Conservation (phyloP, 1,140 invertebrate genomes). For the Bactericera cockerelli region DNA sequence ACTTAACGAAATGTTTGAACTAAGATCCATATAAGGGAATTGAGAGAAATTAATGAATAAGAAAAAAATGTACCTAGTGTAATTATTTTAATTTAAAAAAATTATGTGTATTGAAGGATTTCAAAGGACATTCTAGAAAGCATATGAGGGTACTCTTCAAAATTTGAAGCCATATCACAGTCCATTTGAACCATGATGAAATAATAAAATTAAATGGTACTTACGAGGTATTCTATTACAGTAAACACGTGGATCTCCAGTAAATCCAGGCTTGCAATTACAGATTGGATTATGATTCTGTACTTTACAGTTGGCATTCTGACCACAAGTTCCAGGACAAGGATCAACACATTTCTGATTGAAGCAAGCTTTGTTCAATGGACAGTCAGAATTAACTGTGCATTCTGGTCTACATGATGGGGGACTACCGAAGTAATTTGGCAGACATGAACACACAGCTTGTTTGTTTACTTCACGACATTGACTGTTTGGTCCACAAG, state of each 20-base stretch:
- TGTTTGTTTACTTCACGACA: conserved; percentile 44
- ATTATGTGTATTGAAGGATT: too few relatives aligned
- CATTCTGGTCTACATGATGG: conserved; percentile 47
- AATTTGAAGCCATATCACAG: too few relatives aligned
- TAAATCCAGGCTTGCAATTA: conserved; percentile 40
- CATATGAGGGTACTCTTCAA: too few relatives aligned
- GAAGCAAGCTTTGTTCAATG: conserved; percentile 39
- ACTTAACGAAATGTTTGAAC: too few relatives aligned
- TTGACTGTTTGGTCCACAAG: conserved; percentile 48
- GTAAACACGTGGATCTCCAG: conserved; percentile 38
- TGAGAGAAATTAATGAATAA: too few relatives aligned
- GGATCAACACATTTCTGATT: conserved; percentile 48
- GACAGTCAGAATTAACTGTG: conserved; percentile 44
- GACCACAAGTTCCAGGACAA: conserved; percentile 45
- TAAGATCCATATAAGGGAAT: too few relatives aligned
- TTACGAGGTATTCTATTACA: conserved; percentile 28
- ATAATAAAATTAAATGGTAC: too few relatives aligned
- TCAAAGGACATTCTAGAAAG: too few relatives aligned
- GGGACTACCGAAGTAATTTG: conserved; percentile 32
- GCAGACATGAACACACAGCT: conserved; percentile 46
- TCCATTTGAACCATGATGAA: too few relatives aligned
- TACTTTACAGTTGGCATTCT: conserved; percentile 44
- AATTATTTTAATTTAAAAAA: too few relatives aligned
- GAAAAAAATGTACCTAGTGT: too few relatives aligned
- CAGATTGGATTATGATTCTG: conserved; percentile 49